Evolutionary conservation across 2,797 vertebrate genomes (phyloP).

Genomic region (Danio jaintianensis): DNA sequence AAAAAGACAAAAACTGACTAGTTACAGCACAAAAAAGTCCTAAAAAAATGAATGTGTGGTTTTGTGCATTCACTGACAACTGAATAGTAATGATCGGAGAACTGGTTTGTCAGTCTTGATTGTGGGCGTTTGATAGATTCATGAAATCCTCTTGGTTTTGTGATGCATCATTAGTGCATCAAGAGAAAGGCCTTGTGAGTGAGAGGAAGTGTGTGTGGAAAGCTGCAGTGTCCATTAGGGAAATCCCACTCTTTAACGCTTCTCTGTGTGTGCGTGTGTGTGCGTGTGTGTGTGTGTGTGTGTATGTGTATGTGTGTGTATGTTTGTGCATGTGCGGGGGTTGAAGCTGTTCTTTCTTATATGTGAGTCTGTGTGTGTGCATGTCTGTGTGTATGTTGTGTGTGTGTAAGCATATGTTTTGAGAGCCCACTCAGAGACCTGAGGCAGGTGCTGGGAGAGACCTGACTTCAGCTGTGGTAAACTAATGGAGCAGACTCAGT

Average conservation of each 20-base stretch:
- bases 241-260: slow-evolving; percentile 58
- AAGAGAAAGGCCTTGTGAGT: not conserved
- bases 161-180: slow-evolving; percentile 30
- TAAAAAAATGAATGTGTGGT: not conserved
- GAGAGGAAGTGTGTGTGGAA: slow-evolving; percentile 8
- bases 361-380: slow-evolving; percentile 24
- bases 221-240: slow-evolving; percentile 48
- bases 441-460: slow-evolving; percentile 25
- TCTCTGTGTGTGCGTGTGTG: slow-evolving; percentile 31
- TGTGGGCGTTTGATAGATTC: slow-evolving; percentile 26
- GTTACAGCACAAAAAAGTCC: not conserved
- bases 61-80: not conserved
- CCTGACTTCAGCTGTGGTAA: not conserved
- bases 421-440: slow-evolving; percentile 46
- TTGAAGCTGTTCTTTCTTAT: slow-evolving; percentile 48
- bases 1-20: too few relatives aligned
- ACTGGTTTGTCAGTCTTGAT: slow-evolving; percentile 8
- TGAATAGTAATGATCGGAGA: slow-evolving; percentile 10
- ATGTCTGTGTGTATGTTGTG: slow-evolving; percentile 48
- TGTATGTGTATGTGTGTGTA: too few relatives aligned
- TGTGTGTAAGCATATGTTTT: slow-evolving; percentile 44
- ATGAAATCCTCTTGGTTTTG: slow-evolving; percentile 32
- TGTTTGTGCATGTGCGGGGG: too few relatives aligned
- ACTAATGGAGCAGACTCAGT: slow-evolving; percentile 1
- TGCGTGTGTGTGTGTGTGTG: too few relatives aligned